phyloP scores from a whole-genome alignment of 2,888 invertebrate species.

The Cryptus viduatorius region DNA sequence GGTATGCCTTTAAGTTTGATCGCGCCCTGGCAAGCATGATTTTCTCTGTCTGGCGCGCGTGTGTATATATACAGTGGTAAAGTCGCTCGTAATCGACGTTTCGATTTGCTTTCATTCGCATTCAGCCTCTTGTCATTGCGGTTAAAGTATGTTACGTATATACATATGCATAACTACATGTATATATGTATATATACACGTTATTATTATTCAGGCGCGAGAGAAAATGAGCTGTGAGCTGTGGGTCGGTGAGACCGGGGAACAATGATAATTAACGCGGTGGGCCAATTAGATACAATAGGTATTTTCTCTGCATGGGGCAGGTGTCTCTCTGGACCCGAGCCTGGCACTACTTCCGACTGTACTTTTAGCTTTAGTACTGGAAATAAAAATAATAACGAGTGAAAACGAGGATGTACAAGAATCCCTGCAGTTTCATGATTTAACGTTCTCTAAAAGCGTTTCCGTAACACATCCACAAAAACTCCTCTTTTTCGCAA shows the following conservation, averaged over 20 bases:
- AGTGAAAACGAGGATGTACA: constrained; percentile 6
- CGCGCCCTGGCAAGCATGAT: constrained; percentile 46
- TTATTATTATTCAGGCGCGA: constrained; percentile 1
- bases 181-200: neutral
- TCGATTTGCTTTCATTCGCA: constrained; percentile 64
- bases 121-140: constrained; percentile 60
- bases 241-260: constrained; percentile 40
- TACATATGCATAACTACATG: neutral
- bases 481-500: no score
- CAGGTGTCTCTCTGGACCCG: constrained; percentile 70
- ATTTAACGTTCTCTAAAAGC: neutral
- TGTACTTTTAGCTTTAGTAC: neutral
- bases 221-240: constrained; percentile 16
- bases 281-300: constrained; percentile 76
- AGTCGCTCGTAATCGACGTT: constrained; percentile 63
- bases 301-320: constrained; percentile 75
- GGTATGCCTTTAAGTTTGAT: constrained; percentile 67
- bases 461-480: no score
- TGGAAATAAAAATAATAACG: neutral
- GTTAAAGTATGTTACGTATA: constrained; percentile 23
- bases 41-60: constrained; percentile 23
- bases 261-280: constrained; percentile 79
- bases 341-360: constrained; percentile 19
- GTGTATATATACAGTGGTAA: constrained; percentile 28
- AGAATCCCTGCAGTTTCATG: neutral